Evolutionary conservation across 2,113 vertebrate genomes (phyloP), one percentile per base, ranked within the genome.

Genomic region (Cheilinus undulatus): DNA sequence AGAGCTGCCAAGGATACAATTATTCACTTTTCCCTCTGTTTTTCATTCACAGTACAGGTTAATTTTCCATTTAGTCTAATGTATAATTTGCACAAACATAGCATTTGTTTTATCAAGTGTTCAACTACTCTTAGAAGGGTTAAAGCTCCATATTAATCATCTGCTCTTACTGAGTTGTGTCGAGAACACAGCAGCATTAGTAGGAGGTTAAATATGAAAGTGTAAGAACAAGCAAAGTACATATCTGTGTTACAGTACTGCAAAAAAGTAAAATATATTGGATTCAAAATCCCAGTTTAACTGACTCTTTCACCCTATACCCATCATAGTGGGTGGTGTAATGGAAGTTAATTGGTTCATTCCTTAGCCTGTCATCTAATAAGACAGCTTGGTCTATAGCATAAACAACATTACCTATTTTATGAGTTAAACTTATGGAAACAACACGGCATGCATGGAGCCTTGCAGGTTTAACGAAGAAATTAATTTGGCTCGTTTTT

Each of bases 261-360:
- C 46, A 60, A 53, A 72, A 62, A 54, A 83, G 48, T 24, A 19
- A 73, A 20, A 14, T 2, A 40, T 4, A 17, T 11, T 69, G 52
- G 50, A 79, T 74, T 8, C 1, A 80, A 61, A 82, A 67, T 61
- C 68, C 45, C 57, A 78, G 24, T 51, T 69, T 73, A 76, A 72
- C 63, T 72, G 79, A 76, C 65, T 83, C 42, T 81, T 86, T 85
- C 54, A 79, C 64, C 82, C 69, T 56, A 60, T 49, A 24, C 38
- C 27, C 45, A 60, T 71, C 65, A 64, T 38, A 38, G 49, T n/a
- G 58, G 62, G 50, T 56, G 48, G 48, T 36, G 43, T 7, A 71
- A 58, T 42, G 27, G 53, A 69, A 69, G 69, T 64, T 80, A 73
- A 80, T 76, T 69, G 60, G 50, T 78, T 28, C 46, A 43, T 61